A percentile compares a stretch with the other conserved stretches of the same genome.
Conservation (phyloP, 1,140 invertebrate species). For the Cydia strobilella region DNA sequence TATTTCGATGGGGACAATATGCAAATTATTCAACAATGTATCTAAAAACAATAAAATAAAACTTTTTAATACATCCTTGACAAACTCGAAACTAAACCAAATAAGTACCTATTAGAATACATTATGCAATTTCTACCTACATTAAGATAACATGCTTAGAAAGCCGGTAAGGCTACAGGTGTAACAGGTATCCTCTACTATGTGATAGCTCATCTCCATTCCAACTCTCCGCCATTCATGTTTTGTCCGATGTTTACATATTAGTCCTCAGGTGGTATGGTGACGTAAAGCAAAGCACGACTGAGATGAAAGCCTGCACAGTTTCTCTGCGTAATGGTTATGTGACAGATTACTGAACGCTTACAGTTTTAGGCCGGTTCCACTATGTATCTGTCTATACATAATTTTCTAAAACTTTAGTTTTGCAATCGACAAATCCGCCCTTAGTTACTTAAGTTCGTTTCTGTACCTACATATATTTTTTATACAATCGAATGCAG, state of each 20-base stretch:
- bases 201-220: neutral
- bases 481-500: no score
- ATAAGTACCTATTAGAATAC: no score
- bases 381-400: neutral
- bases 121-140: no score
- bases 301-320: conserved; percentile 10
- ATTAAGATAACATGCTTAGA: neutral
- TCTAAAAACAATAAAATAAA: no score
- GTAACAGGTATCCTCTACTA: neutral
- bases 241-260: neutral
- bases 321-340: neutral
- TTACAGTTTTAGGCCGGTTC: neutral
- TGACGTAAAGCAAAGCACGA: conserved; percentile 20
- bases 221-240: neutral
- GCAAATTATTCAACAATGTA: no score
- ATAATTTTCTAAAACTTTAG: neutral
- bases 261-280: neutral
- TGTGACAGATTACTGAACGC: conserved; percentile 19
- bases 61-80: no score
- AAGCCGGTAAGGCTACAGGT: neutral
- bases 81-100: no score
- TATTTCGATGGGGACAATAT: no score
- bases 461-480: no score
- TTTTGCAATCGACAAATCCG: no score
- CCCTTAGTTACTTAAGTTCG: no score